Evolutionary conservation across 2,797 vertebrate genomes (phyloP).

Genomic region (Paramormyrops hopkinsi): DNA sequence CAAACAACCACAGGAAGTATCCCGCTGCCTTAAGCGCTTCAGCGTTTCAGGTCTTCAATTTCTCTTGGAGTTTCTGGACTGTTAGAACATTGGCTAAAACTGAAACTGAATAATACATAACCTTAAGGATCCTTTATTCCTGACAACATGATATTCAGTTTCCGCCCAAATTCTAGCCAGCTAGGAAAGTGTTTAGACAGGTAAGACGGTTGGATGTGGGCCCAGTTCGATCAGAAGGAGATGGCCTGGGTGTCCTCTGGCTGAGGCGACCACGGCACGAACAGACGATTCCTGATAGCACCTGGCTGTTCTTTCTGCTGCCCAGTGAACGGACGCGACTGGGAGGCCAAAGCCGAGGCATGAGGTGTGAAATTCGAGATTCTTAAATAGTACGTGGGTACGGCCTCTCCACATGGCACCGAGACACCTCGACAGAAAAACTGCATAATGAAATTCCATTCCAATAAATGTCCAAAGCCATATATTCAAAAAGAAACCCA

Average conservation of each 20-base stretch:
- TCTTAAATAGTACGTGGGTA: neutral
- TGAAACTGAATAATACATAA: neutral
- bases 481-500: neutral
- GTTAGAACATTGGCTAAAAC: neutral
- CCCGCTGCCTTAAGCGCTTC: neutral
- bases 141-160: neutral
- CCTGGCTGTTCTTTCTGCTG: neutral
- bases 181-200: neutral
- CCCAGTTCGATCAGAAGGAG: neutral
- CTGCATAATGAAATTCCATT: neutral
- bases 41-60: neutral
- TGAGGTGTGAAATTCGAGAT: neutral
- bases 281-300: conserved; percentile 2
- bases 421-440: neutral
- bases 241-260: neutral
- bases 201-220: neutral
- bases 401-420: neutral
- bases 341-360: neutral
- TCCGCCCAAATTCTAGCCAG: neutral
- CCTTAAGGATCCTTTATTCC: neutral
- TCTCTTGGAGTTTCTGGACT: neutral
- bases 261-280: neutral
- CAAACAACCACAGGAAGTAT: neutral
- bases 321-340: neutral
- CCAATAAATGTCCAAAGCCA: neutral